Conservation (phyloP, 2,113 vertebrate species). For the Tiliqua scincoides region DNA sequence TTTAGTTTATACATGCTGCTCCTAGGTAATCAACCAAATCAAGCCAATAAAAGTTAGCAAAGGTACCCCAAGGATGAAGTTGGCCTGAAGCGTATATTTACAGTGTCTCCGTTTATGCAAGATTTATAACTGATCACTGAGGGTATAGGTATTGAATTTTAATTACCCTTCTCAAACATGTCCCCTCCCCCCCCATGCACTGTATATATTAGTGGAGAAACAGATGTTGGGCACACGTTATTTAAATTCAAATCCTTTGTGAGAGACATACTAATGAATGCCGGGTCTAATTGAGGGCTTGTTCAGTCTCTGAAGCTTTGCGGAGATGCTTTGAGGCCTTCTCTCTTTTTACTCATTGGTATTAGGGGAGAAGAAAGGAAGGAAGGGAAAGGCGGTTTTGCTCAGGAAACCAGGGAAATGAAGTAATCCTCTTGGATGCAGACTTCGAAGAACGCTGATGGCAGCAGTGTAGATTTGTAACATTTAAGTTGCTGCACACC, state of each 20-base stretch:
- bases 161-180: neutral
- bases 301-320: constrained; percentile 39
- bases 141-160: constrained; percentile 9
- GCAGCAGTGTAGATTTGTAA: neutral
- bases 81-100: neutral
- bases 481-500: neutral
- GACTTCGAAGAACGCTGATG: constrained; percentile 23
- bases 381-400: neutral
- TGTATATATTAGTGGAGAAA: constrained; percentile 31
- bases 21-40: neutral
- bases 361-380: neutral
- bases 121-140: neutral
- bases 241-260: constrained; percentile 51
- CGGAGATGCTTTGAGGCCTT: neutral
- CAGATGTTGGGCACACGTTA: constrained; percentile 40
- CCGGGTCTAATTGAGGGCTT: constrained; percentile 43
- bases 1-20: neutral
- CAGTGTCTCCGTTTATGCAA: neutral
- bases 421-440: constrained; percentile 32
- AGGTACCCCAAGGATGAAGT: neutral
- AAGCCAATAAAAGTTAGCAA: neutral
- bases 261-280: constrained; percentile 28
- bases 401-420: neutral
- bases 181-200: neutral
- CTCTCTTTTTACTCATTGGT: neutral